Conservation (phyloP, 1,140 invertebrate genomes). For the Drosophila sucinea region DNA sequence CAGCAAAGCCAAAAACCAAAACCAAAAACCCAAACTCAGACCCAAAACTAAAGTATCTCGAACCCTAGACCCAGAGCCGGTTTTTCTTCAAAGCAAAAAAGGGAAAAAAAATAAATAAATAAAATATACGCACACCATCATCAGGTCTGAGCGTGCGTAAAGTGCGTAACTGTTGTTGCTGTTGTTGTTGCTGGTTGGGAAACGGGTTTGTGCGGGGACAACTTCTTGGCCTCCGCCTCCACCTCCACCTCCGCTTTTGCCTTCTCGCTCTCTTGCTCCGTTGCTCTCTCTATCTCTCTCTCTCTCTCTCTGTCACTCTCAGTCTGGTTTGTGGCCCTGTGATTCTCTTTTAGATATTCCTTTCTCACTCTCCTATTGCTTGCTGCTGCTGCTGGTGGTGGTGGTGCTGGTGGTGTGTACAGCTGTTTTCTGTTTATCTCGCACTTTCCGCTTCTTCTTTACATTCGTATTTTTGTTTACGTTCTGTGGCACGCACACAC, state of each 20-base stretch:
- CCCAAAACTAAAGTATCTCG: constrained; percentile 43
- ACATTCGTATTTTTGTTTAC: constrained; percentile 79
- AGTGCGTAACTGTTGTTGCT: constrained; percentile 75
- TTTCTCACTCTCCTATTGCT: constrained; percentile 30
- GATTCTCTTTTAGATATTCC: constrained; percentile 1
- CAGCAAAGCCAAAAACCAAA: constrained; percentile 34
- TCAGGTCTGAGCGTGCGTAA: constrained; percentile 67
- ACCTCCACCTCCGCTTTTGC: constrained; percentile 18
- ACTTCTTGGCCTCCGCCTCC: constrained; percentile 39
- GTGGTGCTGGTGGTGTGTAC: constrained; percentile 59
- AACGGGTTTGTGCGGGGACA: constrained; percentile 69
- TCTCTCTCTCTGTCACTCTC: constrained; percentile 5
- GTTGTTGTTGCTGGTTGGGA: constrained; percentile 37
- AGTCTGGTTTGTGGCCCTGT: constrained; percentile 7
- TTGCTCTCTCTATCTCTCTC: constrained; percentile 14
- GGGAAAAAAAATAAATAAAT: neutral
- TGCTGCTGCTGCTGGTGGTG: neutral
- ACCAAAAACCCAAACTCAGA: constrained; percentile 47
- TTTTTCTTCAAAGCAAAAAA: constrained; percentile 70
- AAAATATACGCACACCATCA: constrained; percentile 32
- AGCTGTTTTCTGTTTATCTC: constrained; percentile 81
- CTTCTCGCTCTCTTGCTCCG: neutral
- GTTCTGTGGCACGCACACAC: constrained; percentile 75
- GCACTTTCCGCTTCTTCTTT: constrained; percentile 77
- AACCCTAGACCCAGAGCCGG: constrained; percentile 61